Conservation (phyloP, 2,113 vertebrate species). For the Elephantulus edwardii region DNA sequence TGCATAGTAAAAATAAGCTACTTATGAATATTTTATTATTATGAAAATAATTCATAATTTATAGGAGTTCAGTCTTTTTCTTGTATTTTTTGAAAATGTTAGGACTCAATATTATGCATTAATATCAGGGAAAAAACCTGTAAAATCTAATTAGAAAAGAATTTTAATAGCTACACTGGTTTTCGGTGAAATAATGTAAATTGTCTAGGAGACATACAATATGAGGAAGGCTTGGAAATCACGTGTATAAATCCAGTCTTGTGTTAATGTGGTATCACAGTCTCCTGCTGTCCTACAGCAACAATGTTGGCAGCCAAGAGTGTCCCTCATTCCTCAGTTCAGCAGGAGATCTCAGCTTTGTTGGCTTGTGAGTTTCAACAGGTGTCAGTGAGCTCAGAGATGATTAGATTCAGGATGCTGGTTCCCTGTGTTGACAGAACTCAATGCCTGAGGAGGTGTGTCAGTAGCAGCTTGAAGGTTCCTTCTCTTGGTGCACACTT, state of each 20-base stretch:
- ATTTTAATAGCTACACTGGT: background rate
- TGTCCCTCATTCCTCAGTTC: constrained; percentile 23
- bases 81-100: background rate
- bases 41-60: background rate
- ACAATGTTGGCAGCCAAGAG: background rate
- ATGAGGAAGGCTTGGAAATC: background rate
- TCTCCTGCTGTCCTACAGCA: background rate
- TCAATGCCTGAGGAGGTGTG: background rate
- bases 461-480: background rate
- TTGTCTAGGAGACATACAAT: background rate
- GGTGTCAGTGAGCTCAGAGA: background rate
- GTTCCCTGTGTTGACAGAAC: background rate
- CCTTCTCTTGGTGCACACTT: background rate
- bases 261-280: constrained; percentile 15
- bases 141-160: background rate
- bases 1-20: constrained; percentile 2
- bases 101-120: background rate
- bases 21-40: background rate
- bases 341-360: background rate
- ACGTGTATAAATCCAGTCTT: background rate
- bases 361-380: constrained; percentile 19
- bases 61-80: constrained; percentile 1
- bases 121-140: background rate
- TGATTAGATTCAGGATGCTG: rapidly evolving
- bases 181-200: background rate